Percentiles rank a stretch among this genome's conserved stretches.
phyloP scores from a whole-genome alignment of 1,140 invertebrate species.

The Caenorhabditis brenneri region DNA sequence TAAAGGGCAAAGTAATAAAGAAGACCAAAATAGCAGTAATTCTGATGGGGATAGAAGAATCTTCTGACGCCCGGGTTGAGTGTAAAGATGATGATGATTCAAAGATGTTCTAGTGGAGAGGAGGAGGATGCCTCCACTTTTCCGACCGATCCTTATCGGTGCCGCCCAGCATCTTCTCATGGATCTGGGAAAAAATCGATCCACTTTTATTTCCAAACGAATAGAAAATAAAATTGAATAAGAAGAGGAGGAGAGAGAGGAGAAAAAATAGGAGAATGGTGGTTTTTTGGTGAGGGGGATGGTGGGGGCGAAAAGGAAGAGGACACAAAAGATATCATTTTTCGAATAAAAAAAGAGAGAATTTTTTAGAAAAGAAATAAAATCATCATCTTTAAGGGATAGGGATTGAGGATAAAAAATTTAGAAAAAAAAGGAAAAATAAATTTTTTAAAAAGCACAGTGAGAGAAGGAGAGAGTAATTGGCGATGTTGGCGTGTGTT shows the following conservation, averaged over 20 bases:
- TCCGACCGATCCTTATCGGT: background rate
- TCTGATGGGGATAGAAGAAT: background rate
- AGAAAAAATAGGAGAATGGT: background rate
- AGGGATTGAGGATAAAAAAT: no score
- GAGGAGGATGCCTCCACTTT: background rate
- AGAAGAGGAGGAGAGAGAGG: background rate
- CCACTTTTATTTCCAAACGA: conserved; percentile 27
- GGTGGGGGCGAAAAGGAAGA: background rate
- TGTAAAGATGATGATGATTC: background rate
- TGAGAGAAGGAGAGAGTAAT: no score
- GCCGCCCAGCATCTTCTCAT: background rate
- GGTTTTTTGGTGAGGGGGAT: background rate
- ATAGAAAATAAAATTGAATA: background rate
- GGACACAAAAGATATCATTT: background rate
- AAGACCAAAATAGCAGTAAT: background rate
- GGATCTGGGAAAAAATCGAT: background rate
- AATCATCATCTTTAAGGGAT: no score
- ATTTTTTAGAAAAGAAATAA: no score
- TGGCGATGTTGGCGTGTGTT: no score
- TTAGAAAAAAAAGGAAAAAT: no score
- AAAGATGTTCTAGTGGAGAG: background rate
- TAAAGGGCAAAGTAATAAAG: background rate
- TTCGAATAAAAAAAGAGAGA: no score
- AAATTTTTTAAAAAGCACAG: no score
- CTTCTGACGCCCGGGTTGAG: background rate